Evolutionary conservation across 2,113 vertebrate genomes (phyloP).

Genomic region (Tenrec ecaudatus): DNA sequence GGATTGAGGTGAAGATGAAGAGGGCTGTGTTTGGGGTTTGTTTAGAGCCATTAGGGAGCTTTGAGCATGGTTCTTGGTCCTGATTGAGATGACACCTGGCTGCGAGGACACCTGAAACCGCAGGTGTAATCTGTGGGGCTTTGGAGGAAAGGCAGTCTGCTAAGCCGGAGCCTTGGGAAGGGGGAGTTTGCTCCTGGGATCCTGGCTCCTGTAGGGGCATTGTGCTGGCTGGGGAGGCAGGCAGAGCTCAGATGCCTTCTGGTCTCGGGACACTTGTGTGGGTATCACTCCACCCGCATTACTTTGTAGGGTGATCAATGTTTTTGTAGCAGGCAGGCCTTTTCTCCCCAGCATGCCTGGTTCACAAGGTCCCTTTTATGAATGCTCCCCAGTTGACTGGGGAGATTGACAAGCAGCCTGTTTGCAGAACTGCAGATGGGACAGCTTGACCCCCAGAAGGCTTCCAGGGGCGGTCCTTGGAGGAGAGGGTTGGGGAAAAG

Average conservation of each 20-base stretch:
- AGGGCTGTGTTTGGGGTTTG: neutral
- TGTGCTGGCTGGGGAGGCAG: neutral
- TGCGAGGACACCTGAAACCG: neutral
- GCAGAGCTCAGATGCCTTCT: neutral
- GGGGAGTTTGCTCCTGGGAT: neutral
- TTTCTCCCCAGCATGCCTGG: slow-evolving; percentile 53
- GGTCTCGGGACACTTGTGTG: slow-evolving; percentile 15
- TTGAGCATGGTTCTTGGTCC: neutral
- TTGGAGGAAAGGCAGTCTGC: neutral
- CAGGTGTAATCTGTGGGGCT: neutral
- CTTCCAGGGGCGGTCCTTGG: neutral
- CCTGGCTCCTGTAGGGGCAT: neutral
- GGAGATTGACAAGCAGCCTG: slow-evolving; percentile 45
- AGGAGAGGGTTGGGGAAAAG: neutral
- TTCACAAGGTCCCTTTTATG: slow-evolving; percentile 83
- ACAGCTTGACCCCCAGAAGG: neutral
- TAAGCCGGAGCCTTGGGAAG: neutral
- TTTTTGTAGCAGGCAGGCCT: slow-evolving; percentile 75
- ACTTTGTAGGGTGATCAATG: slow-evolving; percentile 73
- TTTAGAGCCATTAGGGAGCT: neutral
- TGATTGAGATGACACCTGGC: neutral
- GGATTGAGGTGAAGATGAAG: neutral
- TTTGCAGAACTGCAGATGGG: slow-evolving; percentile 11
- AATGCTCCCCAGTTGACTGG: slow-evolving; percentile 73
- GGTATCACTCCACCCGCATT: neutral